Conservation (phyloP, 2,113 vertebrate species). For the Thalassarche chlororhynchos region DNA sequence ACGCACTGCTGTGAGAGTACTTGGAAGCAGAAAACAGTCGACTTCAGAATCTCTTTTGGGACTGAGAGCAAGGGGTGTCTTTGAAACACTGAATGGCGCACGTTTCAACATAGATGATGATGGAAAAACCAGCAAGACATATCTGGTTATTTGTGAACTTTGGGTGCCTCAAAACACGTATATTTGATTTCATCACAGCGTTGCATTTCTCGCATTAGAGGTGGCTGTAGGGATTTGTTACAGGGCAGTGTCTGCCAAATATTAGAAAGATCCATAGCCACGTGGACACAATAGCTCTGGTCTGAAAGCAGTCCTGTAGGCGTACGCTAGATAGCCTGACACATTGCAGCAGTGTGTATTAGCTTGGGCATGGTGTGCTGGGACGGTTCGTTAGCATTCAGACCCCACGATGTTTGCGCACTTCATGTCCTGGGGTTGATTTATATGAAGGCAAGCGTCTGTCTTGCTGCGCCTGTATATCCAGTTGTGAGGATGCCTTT, state of each 20-base stretch:
- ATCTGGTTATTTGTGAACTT: background rate
- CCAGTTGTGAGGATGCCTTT: background rate
- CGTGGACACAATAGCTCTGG: background rate
- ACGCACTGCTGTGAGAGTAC: background rate
- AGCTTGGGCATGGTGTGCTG: background rate
- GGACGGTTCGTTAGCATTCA: background rate
- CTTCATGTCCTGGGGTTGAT: background rate
- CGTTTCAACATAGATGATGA: background rate
- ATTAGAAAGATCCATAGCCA: background rate
- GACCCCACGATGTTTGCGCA: background rate
- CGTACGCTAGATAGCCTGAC: background rate
- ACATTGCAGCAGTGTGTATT: background rate
- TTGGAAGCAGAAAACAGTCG: background rate
- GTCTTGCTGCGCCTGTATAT: background rate
- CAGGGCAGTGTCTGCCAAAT: background rate
- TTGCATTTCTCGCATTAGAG: accelerated
- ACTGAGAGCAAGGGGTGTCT: background rate
- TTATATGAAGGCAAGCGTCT: background rate
- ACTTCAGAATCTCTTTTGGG: background rate
- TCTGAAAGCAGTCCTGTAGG: background rate
- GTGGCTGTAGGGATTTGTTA: background rate
- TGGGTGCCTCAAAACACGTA: background rate
- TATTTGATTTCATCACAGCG: background rate
- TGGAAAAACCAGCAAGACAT: background rate
- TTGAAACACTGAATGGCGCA: background rate